Evolutionary conservation across 2,888 invertebrate species (phyloP).

Genomic region (Dryomyza anilis): DNA sequence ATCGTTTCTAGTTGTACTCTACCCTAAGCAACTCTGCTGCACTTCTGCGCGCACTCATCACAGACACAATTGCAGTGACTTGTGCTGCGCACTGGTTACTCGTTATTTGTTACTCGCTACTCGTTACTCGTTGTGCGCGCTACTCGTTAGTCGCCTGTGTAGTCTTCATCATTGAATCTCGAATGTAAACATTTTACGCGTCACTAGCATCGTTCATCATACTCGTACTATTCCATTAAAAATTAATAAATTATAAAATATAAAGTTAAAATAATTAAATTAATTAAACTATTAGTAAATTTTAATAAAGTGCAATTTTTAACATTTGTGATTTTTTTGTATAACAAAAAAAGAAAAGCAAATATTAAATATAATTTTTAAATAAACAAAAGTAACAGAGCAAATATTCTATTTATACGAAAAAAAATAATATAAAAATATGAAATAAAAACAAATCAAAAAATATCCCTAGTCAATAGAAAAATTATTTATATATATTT

Average conservation of each 20-base stretch:
- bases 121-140: not conserved
- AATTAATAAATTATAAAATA: not conserved
- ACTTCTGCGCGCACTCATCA: too few relatives aligned
- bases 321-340: not conserved
- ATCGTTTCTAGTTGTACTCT: not conserved
- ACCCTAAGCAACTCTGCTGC: too few relatives aligned
- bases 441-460: slow-evolving; percentile 22
- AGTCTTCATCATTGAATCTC: not conserved
- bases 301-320: not conserved
- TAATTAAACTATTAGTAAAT: too few relatives aligned
- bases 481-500: slow-evolving; percentile 52
- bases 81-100: too few relatives aligned
- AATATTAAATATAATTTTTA: not conserved
- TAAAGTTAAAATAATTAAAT: too few relatives aligned
- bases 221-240: not conserved
- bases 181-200: slow-evolving; percentile 11
- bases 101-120: not conserved
- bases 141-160: not conserved
- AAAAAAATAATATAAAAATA: not conserved
- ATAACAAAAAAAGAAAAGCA: not conserved
- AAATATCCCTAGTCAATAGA: slow-evolving; percentile 57
- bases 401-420: not conserved
- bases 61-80: too few relatives aligned
- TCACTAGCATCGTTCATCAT: not conserved
- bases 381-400: not conserved